Conservation (phyloP, 2,113 vertebrate genomes). For the Colaptes auratus region DNA sequence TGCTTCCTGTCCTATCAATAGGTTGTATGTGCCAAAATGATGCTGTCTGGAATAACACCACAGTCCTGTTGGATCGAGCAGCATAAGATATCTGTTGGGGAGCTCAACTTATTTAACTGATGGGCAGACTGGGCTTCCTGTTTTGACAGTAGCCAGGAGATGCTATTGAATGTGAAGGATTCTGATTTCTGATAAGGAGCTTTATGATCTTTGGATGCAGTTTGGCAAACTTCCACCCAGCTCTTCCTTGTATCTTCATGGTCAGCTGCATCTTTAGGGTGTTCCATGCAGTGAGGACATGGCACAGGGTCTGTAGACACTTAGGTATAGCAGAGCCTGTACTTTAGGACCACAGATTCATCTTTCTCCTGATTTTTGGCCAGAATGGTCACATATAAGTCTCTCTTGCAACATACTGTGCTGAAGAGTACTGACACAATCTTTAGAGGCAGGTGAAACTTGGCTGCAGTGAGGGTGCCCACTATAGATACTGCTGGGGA, state of each 20-base stretch:
- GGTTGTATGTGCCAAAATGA: neutral
- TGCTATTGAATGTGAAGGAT: neutral
- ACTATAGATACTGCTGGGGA: neutral
- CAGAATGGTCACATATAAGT: neutral
- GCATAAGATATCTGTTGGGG: neutral
- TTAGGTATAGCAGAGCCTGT: neutral
- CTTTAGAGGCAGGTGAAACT: neutral
- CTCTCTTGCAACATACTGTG: neutral
- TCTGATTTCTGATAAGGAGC: neutral
- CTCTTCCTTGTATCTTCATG: neutral
- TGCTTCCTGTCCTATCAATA: neutral
- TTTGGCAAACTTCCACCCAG: neutral
- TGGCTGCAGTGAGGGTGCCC: neutral
- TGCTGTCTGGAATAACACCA: neutral
- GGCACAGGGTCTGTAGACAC: accelerated
- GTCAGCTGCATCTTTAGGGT: neutral
- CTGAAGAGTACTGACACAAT: neutral
- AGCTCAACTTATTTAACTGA: neutral
- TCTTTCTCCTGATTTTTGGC: neutral
- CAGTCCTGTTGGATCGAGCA: neutral
- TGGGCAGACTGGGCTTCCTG: neutral
- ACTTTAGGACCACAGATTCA: accelerated
- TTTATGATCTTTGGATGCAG: neutral
- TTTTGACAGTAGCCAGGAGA: neutral
- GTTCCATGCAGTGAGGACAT: neutral